A percentile compares a stretch with the other conserved stretches of the same genome.
Evolutionary conservation across 1,140 invertebrate species (phyloP).

Genomic region (Cheumatopsyche charites): DNA sequence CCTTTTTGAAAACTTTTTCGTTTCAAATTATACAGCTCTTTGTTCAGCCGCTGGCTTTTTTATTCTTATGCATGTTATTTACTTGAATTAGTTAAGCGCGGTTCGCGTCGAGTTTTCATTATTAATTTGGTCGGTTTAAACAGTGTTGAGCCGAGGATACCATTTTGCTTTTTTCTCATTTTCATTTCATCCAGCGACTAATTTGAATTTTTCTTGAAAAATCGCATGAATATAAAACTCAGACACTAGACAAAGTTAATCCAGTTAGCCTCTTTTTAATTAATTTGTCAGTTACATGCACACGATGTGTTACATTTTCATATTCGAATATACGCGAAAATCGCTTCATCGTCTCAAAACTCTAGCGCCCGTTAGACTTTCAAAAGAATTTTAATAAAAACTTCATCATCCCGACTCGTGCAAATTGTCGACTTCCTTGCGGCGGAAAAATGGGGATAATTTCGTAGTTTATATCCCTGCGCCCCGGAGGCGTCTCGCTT

Average conservation of each 20-base stretch:
- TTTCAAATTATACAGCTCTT: conserved; percentile 48
- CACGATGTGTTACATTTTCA: no score
- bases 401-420: conserved; percentile 24
- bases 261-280: no score
- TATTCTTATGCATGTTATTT: conserved; percentile 48
- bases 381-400: conserved; percentile 30
- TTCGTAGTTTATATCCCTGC: conserved; percentile 28
- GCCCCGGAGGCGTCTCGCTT: conserved; percentile 4
- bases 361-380: background rate
- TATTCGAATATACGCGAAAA: no score
- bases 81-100: conserved; percentile 45
- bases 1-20: conserved; percentile 48
- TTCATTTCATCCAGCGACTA: no score
- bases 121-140: conserved; percentile 43
- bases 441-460: conserved; percentile 35
- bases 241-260: no score
- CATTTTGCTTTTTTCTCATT: background rate
- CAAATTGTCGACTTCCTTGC: conserved; percentile 32
- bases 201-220: no score
- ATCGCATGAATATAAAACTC: no score
- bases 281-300: no score
- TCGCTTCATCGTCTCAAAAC: no score
- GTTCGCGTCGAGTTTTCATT: conserved; percentile 41
- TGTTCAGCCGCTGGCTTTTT: conserved; percentile 41
- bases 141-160: conserved; percentile 13